A percentile compares a stretch with the other conserved stretches of the same genome.
phyloP scores from a whole-genome alignment of 2,113 vertebrate genomes.

The Ceuthmochares aereus region DNA sequence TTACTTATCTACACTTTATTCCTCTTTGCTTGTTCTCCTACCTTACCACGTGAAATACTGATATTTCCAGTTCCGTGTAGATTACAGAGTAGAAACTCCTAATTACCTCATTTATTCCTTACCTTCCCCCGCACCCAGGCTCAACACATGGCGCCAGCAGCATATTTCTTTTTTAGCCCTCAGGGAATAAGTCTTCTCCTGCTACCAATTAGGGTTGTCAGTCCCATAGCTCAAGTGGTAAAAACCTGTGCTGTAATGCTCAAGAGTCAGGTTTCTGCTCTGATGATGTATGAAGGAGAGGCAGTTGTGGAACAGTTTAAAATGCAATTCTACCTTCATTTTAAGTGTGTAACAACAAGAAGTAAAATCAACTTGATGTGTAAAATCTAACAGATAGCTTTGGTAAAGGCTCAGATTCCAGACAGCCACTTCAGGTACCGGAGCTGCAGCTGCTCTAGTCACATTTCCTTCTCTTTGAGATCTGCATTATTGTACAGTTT shows the following conservation, averaged over 20 bases:
- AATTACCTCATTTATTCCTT: slow-evolving; percentile 59
- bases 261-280: slow-evolving; percentile 62
- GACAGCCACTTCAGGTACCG: not conserved
- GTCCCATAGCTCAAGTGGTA: slow-evolving; percentile 64
- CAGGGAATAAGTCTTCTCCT: slow-evolving; percentile 60
- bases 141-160: slow-evolving; percentile 67
- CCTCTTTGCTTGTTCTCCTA: not conserved
- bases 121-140: slow-evolving; percentile 57
- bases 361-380: slow-evolving; percentile 33
- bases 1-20: not conserved
- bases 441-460: not conserved
- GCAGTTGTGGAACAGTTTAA: slow-evolving; percentile 57
- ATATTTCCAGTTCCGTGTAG: slow-evolving; percentile 18
- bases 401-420: not conserved
- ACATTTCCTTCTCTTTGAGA: not conserved
- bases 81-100: slow-evolving; percentile 46
- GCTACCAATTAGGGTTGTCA: slow-evolving; percentile 68
- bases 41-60: not conserved
- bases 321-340: slow-evolving; percentile 55
- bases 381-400: slow-evolving; percentile 21
- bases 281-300: slow-evolving; percentile 65
- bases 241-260: slow-evolving; percentile 59
- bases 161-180: slow-evolving; percentile 58
- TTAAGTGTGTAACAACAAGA: slow-evolving; percentile 4
- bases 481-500: not conserved